Evolutionary conservation across 30 jellyfish, hydroid and myxozoan species (phyloP), one percentile per base, ranked within the genome.

Genomic region (Pelagia noctiluca): DNA sequence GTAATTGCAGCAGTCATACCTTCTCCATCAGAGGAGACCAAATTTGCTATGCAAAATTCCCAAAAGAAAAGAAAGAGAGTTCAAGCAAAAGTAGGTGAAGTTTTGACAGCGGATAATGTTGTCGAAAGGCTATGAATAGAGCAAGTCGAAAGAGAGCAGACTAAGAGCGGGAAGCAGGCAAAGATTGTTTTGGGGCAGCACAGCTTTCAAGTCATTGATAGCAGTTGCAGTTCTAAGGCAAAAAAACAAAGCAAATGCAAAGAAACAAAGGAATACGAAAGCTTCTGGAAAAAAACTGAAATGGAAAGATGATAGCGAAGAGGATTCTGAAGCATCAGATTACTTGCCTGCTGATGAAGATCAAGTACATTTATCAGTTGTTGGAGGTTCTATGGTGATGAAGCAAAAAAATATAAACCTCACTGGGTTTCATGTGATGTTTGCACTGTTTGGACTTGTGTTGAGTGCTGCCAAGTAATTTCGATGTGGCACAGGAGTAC

Each of bases 381-480:
- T 63, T 50, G 77, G 5, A 63, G 24, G 52, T 22, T 63, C 28
- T 60, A 60, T 42, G 26, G 28, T 8, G 26, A 19, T 4, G 68
- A 52, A 52, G 68, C 68, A 52, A 52, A 19, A 30, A 63, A 63
- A 60, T 22, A 60, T 26, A 60, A 26, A 60, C 72, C 72, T n/a
- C 72, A 63, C 52, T 63, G 77, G 77, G 49, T 63, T 63, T 13
- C 52, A 52, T 4, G 72, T 26, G 72, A 60, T 21, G 52, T 63
- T 28, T 63, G 77, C 19, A 63, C 49, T 63, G 77, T 63, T 63
- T 63, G 77, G 77, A 63, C 77, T 28, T 63, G 57, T 25, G 57
- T 63, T 63, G 52, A 63, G 49, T 63, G 77, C 26, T 52, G 26
- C 68, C 57, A 42, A 42, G 12, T 42, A 16, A 52, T 52, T 52